These are phyloP conservation scores for Melanophora roralis DNA, from an alignment of 2,888 invertebrate genomes.

Conservation along the genomic window DNA sequence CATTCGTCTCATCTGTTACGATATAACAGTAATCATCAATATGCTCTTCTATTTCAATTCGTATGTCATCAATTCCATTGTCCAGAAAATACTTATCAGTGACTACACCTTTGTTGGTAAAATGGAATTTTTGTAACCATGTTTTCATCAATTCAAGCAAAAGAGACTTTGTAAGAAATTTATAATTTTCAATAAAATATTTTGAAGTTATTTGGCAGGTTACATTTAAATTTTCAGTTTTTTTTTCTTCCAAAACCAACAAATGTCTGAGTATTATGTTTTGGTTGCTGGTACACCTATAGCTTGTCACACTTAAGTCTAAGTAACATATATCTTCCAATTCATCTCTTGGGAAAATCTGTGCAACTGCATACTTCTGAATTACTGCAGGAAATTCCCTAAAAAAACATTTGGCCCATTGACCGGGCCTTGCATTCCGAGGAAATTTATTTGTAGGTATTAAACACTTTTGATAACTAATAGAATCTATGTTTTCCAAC, in stretches of 20 bases:
- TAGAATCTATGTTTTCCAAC: conserved; percentile 63
- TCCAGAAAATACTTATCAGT: conserved; percentile 42
- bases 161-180: conserved; percentile 6
- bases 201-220: conserved; percentile 11
- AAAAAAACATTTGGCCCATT: conserved; percentile 67
- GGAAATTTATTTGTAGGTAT: conserved; percentile 62
- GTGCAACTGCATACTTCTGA: conserved; percentile 64
- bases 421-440: conserved; percentile 21
- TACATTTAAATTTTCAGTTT: background rate
- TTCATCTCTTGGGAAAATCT: conserved; percentile 61
- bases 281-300: background rate
- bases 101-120: conserved; percentile 51
- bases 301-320: conserved; percentile 66
- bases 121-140: conserved; percentile 59
- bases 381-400: conserved; percentile 30
- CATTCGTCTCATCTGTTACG: conserved; percentile 59
- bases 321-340: conserved; percentile 66
- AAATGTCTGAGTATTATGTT: conserved; percentile 10
- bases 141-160: conserved; percentile 46
- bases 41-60: conserved; percentile 57
- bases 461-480: conserved; percentile 65
- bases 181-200: conserved; percentile 24
- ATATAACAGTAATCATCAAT: conserved; percentile 60
- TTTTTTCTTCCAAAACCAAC: background rate
- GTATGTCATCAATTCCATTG: conserved; percentile 67